Conservation (phyloP, 2,797 vertebrate species). For the Bradypodion ventrale region DNA sequence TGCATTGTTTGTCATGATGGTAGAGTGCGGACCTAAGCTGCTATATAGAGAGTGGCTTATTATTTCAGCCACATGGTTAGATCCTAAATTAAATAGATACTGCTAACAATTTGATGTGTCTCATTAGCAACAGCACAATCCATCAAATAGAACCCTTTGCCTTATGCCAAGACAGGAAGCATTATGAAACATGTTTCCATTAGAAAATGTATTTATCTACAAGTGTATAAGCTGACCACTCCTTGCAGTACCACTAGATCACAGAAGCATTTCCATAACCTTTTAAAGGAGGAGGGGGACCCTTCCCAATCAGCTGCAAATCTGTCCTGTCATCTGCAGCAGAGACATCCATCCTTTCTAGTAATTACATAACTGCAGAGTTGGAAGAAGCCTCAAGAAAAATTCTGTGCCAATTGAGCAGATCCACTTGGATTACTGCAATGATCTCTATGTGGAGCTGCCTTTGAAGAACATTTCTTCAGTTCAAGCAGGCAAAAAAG, state of each 20-base stretch:
- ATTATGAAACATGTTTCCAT: neutral
- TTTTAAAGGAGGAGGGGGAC: neutral
- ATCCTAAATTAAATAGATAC: neutral
- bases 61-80: neutral
- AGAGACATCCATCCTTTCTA: neutral
- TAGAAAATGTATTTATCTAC: constrained; percentile 14
- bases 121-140: neutral
- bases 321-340: neutral
- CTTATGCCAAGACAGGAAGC: neutral
- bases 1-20: neutral
- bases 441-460: too few relatives aligned
- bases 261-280: neutral
- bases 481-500: too few relatives aligned
- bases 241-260: neutral
- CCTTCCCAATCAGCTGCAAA: neutral
- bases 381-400: too few relatives aligned
- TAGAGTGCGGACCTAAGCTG: neutral
- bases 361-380: too few relatives aligned
- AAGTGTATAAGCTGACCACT: neutral
- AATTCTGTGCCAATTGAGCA: too few relatives aligned
- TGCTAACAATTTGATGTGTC: neutral
- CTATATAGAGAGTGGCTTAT: neutral
- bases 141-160: neutral
- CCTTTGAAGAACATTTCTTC: too few relatives aligned
- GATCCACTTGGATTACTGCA: too few relatives aligned